Conservation (phyloP, 2,113 vertebrate species). For the Synodontis membranacea region DNA sequence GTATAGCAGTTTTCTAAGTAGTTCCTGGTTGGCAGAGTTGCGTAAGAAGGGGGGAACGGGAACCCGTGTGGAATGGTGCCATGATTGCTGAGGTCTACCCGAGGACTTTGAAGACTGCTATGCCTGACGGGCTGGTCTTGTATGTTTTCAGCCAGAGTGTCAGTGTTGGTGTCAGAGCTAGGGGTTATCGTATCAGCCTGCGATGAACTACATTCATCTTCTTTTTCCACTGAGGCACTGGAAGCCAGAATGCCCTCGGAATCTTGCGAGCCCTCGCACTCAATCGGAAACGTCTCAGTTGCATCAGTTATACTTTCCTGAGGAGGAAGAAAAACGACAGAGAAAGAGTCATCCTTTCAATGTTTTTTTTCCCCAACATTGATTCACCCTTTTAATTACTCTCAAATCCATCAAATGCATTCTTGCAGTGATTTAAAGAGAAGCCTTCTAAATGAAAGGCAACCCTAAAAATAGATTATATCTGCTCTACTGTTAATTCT, state of each 20-base stretch:
- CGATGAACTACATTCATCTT: constrained; percentile 5
- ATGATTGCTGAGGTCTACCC: constrained; percentile 37
- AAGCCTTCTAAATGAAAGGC: not conserved
- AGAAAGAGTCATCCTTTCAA: not conserved
- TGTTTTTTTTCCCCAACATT: not conserved
- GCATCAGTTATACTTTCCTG: constrained; percentile 43
- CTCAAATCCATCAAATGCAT: not conserved
- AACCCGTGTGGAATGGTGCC: constrained; percentile 39
- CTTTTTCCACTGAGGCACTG: constrained; percentile 9
- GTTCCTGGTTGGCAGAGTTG: constrained; percentile 69
- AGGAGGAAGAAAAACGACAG: constrained; percentile 11
- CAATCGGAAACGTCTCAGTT: constrained; percentile 17
- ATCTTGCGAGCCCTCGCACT: constrained; percentile 15
- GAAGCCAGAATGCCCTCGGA: constrained; percentile 18
- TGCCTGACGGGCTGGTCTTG: constrained; percentile 27
- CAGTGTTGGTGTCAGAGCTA: constrained; percentile 21
- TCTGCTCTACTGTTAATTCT: constrained; percentile 1
- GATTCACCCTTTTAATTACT: not conserved
- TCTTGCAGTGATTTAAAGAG: not conserved
- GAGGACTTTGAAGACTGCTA: constrained; percentile 31
- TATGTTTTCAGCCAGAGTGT: constrained; percentile 6
- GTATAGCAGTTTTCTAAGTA: constrained; percentile 74
- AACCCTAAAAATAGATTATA: not conserved
- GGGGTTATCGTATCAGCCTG: not conserved
- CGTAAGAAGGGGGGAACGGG: constrained; percentile 55